Conservation (phyloP, 2,888 invertebrate genomes). For the Palloptera scutellata region DNA sequence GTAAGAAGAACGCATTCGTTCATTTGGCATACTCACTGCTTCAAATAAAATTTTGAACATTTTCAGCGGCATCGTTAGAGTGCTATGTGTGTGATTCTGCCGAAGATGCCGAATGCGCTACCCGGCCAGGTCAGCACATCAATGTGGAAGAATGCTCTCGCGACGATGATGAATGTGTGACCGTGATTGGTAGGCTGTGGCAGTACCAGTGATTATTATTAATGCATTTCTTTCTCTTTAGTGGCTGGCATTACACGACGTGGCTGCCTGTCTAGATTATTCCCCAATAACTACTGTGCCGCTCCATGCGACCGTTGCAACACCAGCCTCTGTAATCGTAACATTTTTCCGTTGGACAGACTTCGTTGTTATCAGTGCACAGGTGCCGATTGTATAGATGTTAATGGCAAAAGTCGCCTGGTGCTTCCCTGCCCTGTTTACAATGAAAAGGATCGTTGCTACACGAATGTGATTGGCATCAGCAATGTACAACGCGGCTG, state of each 20-base stretch:
- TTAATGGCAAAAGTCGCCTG: conserved; percentile 39
- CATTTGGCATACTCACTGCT: too few relatives aligned
- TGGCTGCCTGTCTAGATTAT: conserved; percentile 50
- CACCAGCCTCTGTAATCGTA: conserved; percentile 53
- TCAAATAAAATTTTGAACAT: background rate
- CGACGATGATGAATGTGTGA: conserved; percentile 48
- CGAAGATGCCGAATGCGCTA: conserved; percentile 52
- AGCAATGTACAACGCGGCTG: conserved; percentile 53
- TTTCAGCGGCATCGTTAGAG: conserved; percentile 41
- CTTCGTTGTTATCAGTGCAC: conserved; percentile 54
- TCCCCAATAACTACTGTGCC: conserved; percentile 51
- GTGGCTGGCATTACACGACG: conserved; percentile 53
- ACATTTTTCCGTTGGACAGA: conserved; percentile 51
- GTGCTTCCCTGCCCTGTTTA: conserved; percentile 54
- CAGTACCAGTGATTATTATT: background rate
- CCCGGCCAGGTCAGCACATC: conserved; percentile 54
- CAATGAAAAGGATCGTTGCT: conserved; percentile 51
- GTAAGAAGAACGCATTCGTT: too few relatives aligned
- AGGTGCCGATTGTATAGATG: conserved; percentile 51
- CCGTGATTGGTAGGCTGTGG: conserved; percentile 42
- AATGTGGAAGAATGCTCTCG: conserved; percentile 51
- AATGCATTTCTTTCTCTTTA: conserved; percentile 7
- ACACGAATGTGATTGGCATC: conserved; percentile 50
- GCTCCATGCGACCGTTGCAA: conserved; percentile 52
- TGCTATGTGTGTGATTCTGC: conserved; percentile 55